Base-by-base conservation (phyloP, 2,113 vertebrate species). In the Pseudopodoces humilis region DNA sequence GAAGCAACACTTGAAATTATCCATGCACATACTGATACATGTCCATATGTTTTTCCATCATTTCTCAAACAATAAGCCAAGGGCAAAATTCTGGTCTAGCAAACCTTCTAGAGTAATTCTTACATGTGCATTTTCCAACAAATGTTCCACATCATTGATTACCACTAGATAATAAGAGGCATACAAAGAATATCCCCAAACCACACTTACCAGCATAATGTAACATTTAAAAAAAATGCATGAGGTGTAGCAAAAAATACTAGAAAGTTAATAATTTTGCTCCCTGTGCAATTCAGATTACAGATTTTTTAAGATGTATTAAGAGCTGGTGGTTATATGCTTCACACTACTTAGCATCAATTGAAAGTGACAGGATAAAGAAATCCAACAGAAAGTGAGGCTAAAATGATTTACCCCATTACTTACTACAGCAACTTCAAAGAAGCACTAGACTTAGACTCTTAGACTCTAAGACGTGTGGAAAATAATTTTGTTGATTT, bases 1-100 rank as follows among this genome's bases (percentile, higher is more conserved):
- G 94, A 96, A 95, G 39, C 59, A 90, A 93, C 94, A 96, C 95
- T 94, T 77, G 78, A 93, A 96, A 95, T 97, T 97, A 95, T 19
- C 79, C 85, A 95, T 95, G 93, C 79, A 90, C 78, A 75, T 95
- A 94, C 83, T 79, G 92, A 91, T 95, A 93, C 44, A 64, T 12
- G 75, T 90, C 93, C 96, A 95, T 97, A 97, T 97, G 94, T 87
- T 96, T 95, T 92, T 77, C 59, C 82, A 93, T 94, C 63, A 93
- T 52, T 91, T 94, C 35, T 88, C 82, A 92, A 97, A 93, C 75
- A 95, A 96, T 91, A 90, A 92, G 87, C 27, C 63, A 88, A 58
- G 24, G 74, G 92, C 55, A 80, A 91, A 33, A 4, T 9, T 69
- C 15, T 31, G 49, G 27, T 50, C 58, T 59, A 88, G 30, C 43